Percentiles rank a stretch among this genome's conserved stretches.
Conservation (phyloP, 35 echinoderm and acorn worm species). For the Apostichopus japonicus region DNA sequence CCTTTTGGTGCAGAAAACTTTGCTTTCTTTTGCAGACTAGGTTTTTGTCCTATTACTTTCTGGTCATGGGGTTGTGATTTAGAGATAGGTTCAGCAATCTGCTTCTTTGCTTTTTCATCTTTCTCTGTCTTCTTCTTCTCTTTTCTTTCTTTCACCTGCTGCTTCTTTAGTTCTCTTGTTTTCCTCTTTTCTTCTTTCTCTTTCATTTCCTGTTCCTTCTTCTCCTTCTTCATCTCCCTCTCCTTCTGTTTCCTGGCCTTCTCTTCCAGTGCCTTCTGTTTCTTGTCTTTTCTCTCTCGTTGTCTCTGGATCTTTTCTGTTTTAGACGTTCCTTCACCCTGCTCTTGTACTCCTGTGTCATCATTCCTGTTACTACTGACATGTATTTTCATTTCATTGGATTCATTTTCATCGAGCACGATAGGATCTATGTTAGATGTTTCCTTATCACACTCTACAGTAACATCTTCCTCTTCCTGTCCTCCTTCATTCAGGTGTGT, state of each 20-base stretch:
- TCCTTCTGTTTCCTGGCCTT: slow-evolving; percentile 36
- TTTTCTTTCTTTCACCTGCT: slow-evolving; percentile 32
- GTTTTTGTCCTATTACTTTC: background rate
- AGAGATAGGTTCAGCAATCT: background rate
- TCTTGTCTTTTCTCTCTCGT: background rate
- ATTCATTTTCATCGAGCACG: background rate
- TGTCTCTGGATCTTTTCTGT: background rate
- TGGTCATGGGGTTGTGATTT: slow-evolving; percentile 15
- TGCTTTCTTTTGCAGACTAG: slow-evolving; percentile 19
- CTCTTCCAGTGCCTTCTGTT: background rate
- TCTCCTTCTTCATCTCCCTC: slow-evolving; percentile 33
- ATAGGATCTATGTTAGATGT: background rate
- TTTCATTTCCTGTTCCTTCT: slow-evolving; percentile 24
- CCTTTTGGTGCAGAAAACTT: slow-evolving; percentile 44
- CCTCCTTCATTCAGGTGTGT: background rate
- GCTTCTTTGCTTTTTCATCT: slow-evolving; percentile 1
- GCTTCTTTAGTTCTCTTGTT: background rate
- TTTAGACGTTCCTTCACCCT: background rate
- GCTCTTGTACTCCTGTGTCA: background rate
- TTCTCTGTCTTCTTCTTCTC: slow-evolving; percentile 35
- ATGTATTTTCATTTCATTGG: background rate
- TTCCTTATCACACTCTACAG: background rate
- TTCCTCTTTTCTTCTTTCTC: slow-evolving; percentile 10
- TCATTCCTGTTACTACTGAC: background rate
- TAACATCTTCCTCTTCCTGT: background rate